These are phyloP conservation scores for Tetrax tetrax DNA, from an alignment of 2,113 vertebrate genomes.

Conservation along the genomic window DNA sequence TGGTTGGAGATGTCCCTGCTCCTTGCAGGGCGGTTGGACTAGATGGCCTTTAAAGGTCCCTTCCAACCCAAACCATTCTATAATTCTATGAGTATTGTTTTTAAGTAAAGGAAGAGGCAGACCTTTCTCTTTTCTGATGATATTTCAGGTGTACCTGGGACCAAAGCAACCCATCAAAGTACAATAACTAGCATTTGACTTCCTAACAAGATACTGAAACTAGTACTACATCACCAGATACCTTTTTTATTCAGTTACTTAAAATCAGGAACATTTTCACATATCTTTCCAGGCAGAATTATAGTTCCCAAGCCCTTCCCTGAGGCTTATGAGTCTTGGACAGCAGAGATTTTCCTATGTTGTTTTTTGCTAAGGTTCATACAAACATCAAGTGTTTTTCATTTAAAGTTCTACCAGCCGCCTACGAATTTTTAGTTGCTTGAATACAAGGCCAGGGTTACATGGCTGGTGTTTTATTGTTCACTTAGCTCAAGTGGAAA, in stretches of 20 bases:
- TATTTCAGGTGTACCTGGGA: background rate
- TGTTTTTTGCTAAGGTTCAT: constrained; percentile 16
- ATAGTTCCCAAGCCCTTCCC: background rate
- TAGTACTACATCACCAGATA: background rate
- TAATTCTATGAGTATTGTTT: background rate
- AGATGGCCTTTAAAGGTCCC: no score
- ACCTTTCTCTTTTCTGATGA: background rate
- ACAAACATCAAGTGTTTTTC: constrained; percentile 50
- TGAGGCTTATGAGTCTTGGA: background rate
- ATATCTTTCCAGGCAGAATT: background rate
- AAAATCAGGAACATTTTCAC: background rate
- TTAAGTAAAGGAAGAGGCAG: background rate
- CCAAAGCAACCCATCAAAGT: background rate
- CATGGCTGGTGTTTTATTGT: constrained; percentile 27
- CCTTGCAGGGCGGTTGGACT: no score
- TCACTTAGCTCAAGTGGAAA: constrained; percentile 37
- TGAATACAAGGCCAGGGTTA: background rate
- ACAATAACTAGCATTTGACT: background rate
- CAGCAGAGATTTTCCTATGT: background rate
- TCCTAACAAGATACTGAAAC: background rate
- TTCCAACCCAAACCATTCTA: no score
- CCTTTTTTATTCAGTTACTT: background rate
- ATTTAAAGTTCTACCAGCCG: constrained; percentile 17
- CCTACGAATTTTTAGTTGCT: background rate
- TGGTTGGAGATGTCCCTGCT: no score